Evolutionary conservation across 2,888 invertebrate genomes (phyloP).

Genomic region (Lasius platythorax): DNA sequence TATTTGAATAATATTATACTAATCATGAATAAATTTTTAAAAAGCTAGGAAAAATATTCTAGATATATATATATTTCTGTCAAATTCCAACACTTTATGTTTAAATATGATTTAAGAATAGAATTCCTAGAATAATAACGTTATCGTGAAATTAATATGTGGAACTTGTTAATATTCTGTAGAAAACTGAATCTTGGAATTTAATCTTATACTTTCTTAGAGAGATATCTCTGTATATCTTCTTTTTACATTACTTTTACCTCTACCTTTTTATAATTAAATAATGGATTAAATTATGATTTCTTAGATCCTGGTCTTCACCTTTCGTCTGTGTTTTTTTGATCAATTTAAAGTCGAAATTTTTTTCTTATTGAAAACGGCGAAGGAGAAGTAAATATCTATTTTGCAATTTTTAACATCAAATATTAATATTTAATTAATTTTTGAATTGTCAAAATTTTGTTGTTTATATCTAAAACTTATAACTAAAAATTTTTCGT

Average conservation of each 20-base stretch:
- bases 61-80: neutral
- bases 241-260: neutral
- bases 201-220: constrained; percentile 24
- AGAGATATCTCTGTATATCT: neutral
- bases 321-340: constrained; percentile 19
- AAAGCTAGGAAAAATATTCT: neutral
- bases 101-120: constrained; percentile 6
- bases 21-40: neutral
- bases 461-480: neutral
- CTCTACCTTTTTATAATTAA: constrained; percentile 26
- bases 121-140: constrained; percentile 39
- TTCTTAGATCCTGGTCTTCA: constrained; percentile 1
- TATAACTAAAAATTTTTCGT: neutral
- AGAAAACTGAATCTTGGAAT: constrained; percentile 10
- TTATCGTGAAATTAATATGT: constrained; percentile 44
- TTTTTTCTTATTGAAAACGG: constrained; percentile 27
- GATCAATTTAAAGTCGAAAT: constrained; percentile 10
- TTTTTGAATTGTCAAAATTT: neutral
- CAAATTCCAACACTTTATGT: constrained; percentile 14
- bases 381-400: neutral
- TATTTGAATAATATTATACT: neutral
- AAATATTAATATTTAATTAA: neutral
- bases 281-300: constrained; percentile 4
- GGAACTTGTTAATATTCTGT: constrained; percentile 6
- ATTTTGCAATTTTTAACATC: neutral